A percentile compares a stretch with the other conserved stretches of the same genome.
phyloP scores from a whole-genome alignment of 1,140 invertebrate genomes.

The Macrosteles quadrilineatus region DNA sequence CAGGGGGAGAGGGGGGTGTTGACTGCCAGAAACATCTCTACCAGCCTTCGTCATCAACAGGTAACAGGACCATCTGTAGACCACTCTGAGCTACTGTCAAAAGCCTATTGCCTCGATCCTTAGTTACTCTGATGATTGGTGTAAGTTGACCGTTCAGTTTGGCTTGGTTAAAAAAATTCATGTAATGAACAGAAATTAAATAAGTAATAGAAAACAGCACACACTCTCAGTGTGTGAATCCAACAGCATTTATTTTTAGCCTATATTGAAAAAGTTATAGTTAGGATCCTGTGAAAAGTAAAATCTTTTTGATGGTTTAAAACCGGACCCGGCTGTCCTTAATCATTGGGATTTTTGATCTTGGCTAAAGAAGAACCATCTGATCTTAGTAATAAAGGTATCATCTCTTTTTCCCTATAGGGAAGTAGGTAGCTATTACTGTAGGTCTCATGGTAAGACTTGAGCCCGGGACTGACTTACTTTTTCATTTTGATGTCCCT shows the following conservation, averaged over 20 bases:
- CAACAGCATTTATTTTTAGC: neutral
- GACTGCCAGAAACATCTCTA: slow-evolving; percentile 57
- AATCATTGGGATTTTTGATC: too few species aligned
- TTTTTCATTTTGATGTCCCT: too few species aligned
- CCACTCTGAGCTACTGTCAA: slow-evolving; percentile 27
- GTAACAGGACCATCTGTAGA: slow-evolving; percentile 43
- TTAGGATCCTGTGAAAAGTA: too few species aligned
- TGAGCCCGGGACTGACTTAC: too few species aligned
- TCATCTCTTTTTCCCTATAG: too few species aligned
- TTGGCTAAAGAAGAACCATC: too few species aligned
- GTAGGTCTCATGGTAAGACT: too few species aligned
- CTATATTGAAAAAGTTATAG: too few species aligned
- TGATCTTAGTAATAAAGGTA: too few species aligned
- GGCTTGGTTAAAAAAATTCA: neutral
- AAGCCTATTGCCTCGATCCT: neutral
- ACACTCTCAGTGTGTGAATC: neutral
- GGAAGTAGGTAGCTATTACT: too few species aligned
- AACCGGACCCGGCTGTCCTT: too few species aligned
- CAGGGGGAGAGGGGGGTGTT: slow-evolving; percentile 60
- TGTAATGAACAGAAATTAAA: neutral
- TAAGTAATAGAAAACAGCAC: neutral
- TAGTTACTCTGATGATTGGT: neutral
- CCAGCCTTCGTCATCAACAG: slow-evolving; percentile 37
- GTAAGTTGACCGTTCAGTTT: neutral
- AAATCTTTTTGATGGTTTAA: too few species aligned